Evolutionary conservation across 2,113 vertebrate species (phyloP).

Genomic region (Cromileptes altivelis): DNA sequence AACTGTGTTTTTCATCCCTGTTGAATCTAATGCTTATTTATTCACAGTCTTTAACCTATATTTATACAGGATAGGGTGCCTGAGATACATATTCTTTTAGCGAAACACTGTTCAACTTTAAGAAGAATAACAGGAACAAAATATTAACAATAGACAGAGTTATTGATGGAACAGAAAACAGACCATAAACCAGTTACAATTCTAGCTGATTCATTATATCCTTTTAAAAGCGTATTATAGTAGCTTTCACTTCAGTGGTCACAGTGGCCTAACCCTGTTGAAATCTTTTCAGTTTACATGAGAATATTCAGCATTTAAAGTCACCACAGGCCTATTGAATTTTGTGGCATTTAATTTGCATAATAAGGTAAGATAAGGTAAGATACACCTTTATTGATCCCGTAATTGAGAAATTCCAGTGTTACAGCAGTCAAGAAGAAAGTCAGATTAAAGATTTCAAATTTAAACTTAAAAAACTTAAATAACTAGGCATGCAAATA

Average conservation of each 20-base stretch:
- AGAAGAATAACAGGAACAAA: too few relatives aligned
- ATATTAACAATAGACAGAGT: too few relatives aligned
- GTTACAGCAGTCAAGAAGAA: too few relatives aligned
- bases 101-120: not conserved
- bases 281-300: not conserved
- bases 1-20: not conserved
- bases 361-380: too few relatives aligned
- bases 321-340: too few relatives aligned
- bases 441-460: too few relatives aligned
- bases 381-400: too few relatives aligned
- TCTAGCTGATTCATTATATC: not conserved
- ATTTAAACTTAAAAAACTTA: too few relatives aligned
- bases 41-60: not conserved
- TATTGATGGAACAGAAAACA: too few relatives aligned
- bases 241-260: not conserved
- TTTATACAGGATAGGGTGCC: not conserved
- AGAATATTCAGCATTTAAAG: not conserved
- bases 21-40: not conserved
- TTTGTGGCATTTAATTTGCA: too few relatives aligned
- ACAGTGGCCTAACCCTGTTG: not conserved
- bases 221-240: not conserved
- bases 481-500: too few relatives aligned
- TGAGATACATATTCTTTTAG: not conserved
- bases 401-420: too few relatives aligned
- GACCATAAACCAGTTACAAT: not conserved